Base-by-base conservation (phyloP, 1,140 invertebrate species). In the Trachymyrmex septentrionalis region DNA sequence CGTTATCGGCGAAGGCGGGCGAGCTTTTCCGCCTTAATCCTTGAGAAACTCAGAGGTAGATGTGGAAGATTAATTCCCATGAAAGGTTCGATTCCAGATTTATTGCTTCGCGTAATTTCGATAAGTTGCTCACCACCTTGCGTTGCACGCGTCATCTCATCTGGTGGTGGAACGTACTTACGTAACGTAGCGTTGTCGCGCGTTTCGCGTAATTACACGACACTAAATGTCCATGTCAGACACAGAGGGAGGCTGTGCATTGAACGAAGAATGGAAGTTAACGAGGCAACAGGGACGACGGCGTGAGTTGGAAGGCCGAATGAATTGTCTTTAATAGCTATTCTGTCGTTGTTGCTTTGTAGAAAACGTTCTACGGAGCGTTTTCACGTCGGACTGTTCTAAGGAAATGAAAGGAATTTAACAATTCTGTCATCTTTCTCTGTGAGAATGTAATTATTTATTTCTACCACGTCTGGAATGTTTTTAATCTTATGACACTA, bases 241-340 rank as follows among this genome's bases (percentile, higher is more conserved):
- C 14, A 5, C 34, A 81, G 66, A n/a, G 64, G 48, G 61, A 69
- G 30, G 14, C 44, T 55, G 77, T 14, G 30, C 34, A 81, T 81
- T 57, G 78, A 57, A 27, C 48, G 57, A 81, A 71, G 66, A 80
- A 80, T 80, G 63, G 50, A 55, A 71, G 66, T 71, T 81, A 81
- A 81, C 78, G 78, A 81, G 53, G 16, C 21, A 44, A 27, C 38
- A 71, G 50, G 78, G 34, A 57, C 50, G 48, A 44, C 21, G 77
- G 30, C 16, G 48, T 21, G 44, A 67, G 44, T 24, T 53, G 64
- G 77, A 81, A 71, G 66, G 66, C 78, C 53, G 34, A 81, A 81
- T 48, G 78, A 71, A 81, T 81, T 81, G 50, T 71, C 78, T 81
- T 81, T 81, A 81, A 81, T 71, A 81, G 34, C 53, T 9, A 57